Conservation (phyloP, 1,140 invertebrate genomes). For the Achroia grisella region DNA sequence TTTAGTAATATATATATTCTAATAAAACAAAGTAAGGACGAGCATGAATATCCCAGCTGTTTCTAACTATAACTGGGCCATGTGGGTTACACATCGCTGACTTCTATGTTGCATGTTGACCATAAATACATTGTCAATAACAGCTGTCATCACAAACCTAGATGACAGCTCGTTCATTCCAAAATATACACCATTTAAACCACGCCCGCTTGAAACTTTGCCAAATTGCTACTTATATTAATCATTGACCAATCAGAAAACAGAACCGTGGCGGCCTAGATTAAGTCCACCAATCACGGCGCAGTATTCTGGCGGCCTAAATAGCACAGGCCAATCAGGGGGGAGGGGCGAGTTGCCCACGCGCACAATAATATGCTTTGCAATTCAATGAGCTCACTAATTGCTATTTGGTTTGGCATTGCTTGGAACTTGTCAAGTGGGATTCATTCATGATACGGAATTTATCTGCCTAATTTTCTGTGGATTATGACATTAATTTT, state of each 20-base stretch:
- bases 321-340: conserved; percentile 21
- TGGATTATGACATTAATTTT: too few relatives aligned
- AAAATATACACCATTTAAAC: conserved; percentile 18
- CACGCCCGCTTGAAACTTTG: conserved; percentile 39
- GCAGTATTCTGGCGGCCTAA: conserved; percentile 9
- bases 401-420: conserved; percentile 30
- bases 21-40: too few relatives aligned
- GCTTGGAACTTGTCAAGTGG: not conserved
- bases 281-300: conserved; percentile 12
- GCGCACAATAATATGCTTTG: conserved; percentile 42
- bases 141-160: too few relatives aligned
- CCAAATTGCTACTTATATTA: conserved; percentile 31
- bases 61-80: too few relatives aligned
- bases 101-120: too few relatives aligned
- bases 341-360: conserved; percentile 20
- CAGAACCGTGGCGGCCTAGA: not conserved
- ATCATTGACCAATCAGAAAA: conserved; percentile 12
- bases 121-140: too few relatives aligned
- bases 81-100: too few relatives aligned
- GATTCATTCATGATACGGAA: too few relatives aligned
- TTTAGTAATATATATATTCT: too few relatives aligned
- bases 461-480: too few relatives aligned
- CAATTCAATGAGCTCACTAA: conserved; percentile 33
- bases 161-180: not conserved
- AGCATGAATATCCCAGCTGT: too few relatives aligned